A percentile compares a stretch with the other conserved stretches of the same genome.
Conservation (phyloP, 2,797 vertebrate genomes). For the Spinibarbus caldwelli region DNA sequence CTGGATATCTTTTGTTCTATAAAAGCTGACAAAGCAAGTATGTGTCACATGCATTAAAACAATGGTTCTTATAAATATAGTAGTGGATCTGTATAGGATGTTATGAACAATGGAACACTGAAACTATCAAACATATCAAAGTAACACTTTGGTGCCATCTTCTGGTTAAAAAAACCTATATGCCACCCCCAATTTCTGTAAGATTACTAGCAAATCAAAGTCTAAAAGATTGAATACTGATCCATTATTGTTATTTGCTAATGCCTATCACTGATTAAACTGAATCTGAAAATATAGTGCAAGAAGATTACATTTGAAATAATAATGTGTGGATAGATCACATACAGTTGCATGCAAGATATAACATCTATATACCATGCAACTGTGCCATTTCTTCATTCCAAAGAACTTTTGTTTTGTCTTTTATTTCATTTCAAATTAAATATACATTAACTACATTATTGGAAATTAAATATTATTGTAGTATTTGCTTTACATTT, state of each 20-base stretch:
- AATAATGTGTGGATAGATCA: not conserved
- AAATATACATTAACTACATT: not conserved
- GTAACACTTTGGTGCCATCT: constrained; percentile 8
- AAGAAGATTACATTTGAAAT: not conserved
- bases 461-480: not conserved
- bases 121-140: not conserved
- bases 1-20: too few species aligned
- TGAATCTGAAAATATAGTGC: not conserved
- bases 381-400: not conserved
- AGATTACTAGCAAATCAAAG: not conserved
- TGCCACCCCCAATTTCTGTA: not conserved
- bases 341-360: not conserved
- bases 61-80: not conserved
- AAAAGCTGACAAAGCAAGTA: too few species aligned
- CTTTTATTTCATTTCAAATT: not conserved
- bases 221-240: too few species aligned
- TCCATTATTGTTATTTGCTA: too few species aligned
- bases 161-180: not conserved
- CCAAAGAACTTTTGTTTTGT: not conserved
- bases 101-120: not conserved
- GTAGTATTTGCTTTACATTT: not conserved
- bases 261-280: too few species aligned
- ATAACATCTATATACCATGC: not conserved
- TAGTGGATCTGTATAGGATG: not conserved
- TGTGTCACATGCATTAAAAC: not conserved